phyloP scores from a whole-genome alignment of 2,113 vertebrate genomes.

The Sus scrofa region T2T-Sscrofa CM000824.6:208154001-208154500 shows the following conservation, averaged over 20 bases:
- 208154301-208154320: neutral
- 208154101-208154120: neutral
- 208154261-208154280: neutral
- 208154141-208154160: neutral
- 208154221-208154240: neutral
- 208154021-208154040: too few relatives aligned
- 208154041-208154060: too few relatives aligned
- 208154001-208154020: too few relatives aligned
- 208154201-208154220: neutral
- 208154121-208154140: neutral
- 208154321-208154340: neutral
- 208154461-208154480: neutral
- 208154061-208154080: too few relatives aligned
- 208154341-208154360: neutral
- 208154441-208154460: neutral
- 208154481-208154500: neutral
- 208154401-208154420: neutral
- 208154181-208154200: neutral
- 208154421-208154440: neutral
- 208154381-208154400: neutral
- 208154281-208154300: neutral
- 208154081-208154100: neutral
- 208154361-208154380: neutral
- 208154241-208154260: neutral
- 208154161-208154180: neutral